Evolutionary conservation across 2,797 vertebrate species (phyloP), one percentile per base, ranked within the genome.

Genomic region (Malacoctenus gilli): DNA sequence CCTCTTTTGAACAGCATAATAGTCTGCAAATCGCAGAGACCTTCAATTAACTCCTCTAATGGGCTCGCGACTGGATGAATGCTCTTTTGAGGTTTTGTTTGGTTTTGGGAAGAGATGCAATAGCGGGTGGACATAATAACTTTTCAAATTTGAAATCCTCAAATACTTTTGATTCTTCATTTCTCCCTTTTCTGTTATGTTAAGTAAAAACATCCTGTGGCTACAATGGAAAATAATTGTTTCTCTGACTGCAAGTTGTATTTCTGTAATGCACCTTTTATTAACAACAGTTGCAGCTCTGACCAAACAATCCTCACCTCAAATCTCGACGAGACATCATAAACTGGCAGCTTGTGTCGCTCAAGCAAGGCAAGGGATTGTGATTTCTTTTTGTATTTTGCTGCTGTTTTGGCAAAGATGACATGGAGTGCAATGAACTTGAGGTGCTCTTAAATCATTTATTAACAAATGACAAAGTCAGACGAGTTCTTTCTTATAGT

Each of bases 71-170:
- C 9, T 31, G 12, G 28, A 11, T 22, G 25, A 53, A 11, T 16
- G 10, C 0, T 43, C 46, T 6, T 52, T 35, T 3, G 11, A 39
- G 25, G 9, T 15, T 4, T 4, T 19, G 36, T 11, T 38, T 18
- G 8, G 20, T 47, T 60, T 37, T 8, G 18, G 30, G n/a, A n/a
- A 37, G 6, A 35, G 36, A 30, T 15, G 20, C n/a, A 7, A 5
- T 5, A 21, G 13, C 13, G 13, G 10, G 35, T 51, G 12, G 4
- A 16, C 41, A 22, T 32, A 4, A 8, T 32, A 32, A 12, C 11
- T 53, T 53, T 53, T 34, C n/a, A 22, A 53, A 43, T 30, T 9
- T 36, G 21, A 42, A 4, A 50, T n/a, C 28, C 11, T 49, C 21
- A 32, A 32, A 32, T 22, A 7, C 15, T 4, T 28, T 19, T 25